Evolutionary conservation across 2,113 vertebrate species (phyloP), one percentile per base, ranked within the genome.

Genomic region (Myanophis thanlyinensis): DNA sequence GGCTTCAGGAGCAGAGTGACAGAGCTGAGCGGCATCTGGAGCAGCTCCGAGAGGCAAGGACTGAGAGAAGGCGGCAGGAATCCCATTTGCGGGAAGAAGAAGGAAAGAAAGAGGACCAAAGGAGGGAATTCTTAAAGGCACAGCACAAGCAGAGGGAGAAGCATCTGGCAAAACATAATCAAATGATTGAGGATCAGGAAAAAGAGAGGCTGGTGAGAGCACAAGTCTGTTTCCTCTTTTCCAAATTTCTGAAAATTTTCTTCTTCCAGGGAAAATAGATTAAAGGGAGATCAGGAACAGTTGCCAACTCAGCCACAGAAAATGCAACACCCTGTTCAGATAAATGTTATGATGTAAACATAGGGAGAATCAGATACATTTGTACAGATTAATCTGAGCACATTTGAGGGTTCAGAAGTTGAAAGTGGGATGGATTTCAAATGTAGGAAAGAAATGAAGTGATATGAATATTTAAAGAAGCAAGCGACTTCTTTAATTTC

Each of bases 51-150:
- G 88, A 89, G 93, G 95, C 96, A 84, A 48, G 47, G 49, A 94
- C 94, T 93, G 96, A 97, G 91, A 95, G 93, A 51, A 96, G 89
- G 87, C 93, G 86, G 88, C 96, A 95, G 35, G 93, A 95, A 59
- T 96, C 93, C 25, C 87, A 12, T 80, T 88, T 93, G 92, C 4
- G 0, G 89, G 92, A 94, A 48, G 93, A 95, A 44, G 89, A 94
- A 67, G 89, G 85, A 59, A 95, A 40, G 54, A 96, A 94, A 87
- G 95, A 94, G 85, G 94, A 9, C 51, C 94, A 95, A 93, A 97
- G 89, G 89, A 87, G 95, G 49, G 94, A 93, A 92, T 95, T 96
- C 92, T 92, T 96, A 93, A 93, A 93, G 84, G 92, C 90, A 47
- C 93, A 35, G n/a, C 1, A 0, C 93, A 52, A 88, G 54, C 93